Percentiles rank a stretch among this genome's conserved stretches.
Conservation (phyloP, 2,113 vertebrate species). For the Tretioscincus oriximinensis region DNA sequence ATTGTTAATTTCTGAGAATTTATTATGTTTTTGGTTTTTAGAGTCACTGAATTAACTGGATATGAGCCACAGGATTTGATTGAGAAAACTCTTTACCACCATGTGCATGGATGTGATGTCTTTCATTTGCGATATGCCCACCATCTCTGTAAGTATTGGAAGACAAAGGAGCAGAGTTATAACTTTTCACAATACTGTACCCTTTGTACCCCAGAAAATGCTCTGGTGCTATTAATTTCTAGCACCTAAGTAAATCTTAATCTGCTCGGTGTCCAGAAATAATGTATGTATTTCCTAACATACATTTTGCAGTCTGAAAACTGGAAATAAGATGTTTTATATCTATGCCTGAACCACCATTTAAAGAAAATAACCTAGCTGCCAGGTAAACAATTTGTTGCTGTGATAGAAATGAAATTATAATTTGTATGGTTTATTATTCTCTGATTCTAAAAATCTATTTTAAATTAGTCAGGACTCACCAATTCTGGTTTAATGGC, state of each 20-base stretch:
- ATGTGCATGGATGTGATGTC: conserved; percentile 88
- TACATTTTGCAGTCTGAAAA: background rate
- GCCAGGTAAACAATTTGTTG: background rate
- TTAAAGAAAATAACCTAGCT: background rate
- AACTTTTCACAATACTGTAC: background rate
- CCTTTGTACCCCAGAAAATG: background rate
- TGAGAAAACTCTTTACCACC: conserved; percentile 94
- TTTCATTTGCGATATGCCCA: conserved; percentile 91
- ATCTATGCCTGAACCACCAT: background rate
- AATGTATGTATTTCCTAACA: background rate
- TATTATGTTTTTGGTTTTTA: conserved; percentile 57
- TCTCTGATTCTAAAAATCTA: background rate
- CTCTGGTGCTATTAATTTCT: background rate
- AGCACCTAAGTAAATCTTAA: background rate
- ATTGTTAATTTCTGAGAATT: conserved; percentile 34
- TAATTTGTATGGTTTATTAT: background rate
- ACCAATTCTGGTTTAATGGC: background rate
- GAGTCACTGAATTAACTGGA: conserved; percentile 92
- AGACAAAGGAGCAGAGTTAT: background rate
- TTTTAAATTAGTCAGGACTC: background rate
- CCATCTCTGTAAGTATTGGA: conserved; percentile 84
- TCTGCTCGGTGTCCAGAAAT: background rate
- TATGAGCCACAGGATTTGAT: conserved; percentile 94
- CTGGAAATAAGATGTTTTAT: too few species aligned
- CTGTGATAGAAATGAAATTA: background rate